These are phyloP conservation scores for Catostylus mosaicus DNA, from an alignment of 30 jellyfish, hydroid and myxozoan genomes.

Conservation along the genomic window DNA sequence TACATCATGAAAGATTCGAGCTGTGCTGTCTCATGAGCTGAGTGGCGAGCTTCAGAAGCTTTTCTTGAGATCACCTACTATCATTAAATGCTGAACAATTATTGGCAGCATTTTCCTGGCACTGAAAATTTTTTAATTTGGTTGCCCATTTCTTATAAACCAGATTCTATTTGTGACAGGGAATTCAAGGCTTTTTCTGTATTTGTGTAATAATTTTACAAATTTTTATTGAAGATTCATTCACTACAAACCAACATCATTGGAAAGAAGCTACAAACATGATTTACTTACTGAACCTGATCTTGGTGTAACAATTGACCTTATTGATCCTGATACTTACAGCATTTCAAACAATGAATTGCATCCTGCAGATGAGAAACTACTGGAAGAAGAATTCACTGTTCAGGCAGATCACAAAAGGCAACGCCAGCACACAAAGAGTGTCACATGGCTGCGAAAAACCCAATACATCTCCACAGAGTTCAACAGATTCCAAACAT, in stretches of 20 bases:
- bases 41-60: no score
- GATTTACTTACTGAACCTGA: constrained; percentile 96
- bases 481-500: constrained; percentile 91
- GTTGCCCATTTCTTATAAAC: no score
- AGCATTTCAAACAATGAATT: constrained; percentile 63
- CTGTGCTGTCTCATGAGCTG: no score
- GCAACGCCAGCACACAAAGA: constrained; percentile 93
- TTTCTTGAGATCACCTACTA: no score
- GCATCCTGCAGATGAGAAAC: constrained; percentile 91
- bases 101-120: no score
- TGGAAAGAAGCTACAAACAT: constrained; percentile 90
- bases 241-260: constrained; percentile 95
- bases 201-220: no score
- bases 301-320: constrained; percentile 94
- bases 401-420: constrained; percentile 90
- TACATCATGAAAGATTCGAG: no score
- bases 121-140: no score
- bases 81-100: no score
- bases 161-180: no score
- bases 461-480: constrained; percentile 97
- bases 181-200: no score
- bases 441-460: constrained; percentile 96
- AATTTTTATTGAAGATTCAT: constrained; percentile 54
- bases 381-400: constrained; percentile 87
- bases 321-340: constrained; percentile 94